Evolutionary conservation across 2,113 vertebrate genomes (phyloP).

Genomic region (human): GRCh38 chr3:152342001-152342500

Average conservation of each 20-base stretch:
- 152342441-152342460: background rate
- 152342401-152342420: slow-evolving; percentile 9
- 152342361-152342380: slow-evolving; percentile 11
- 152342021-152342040: background rate
- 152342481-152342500: slow-evolving; percentile 21
- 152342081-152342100: background rate
- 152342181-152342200: background rate
- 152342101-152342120: background rate
- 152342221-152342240: background rate
- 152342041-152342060: background rate
- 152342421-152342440: background rate
- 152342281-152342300: background rate
- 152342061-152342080: background rate
- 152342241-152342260: too few species aligned
- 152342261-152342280: fast-evolving
- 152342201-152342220: background rate
- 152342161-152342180: background rate
- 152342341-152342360: background rate
- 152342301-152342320: background rate
- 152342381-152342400: slow-evolving; percentile 56
- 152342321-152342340: background rate
- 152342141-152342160: background rate
- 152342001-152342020: background rate
- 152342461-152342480: background rate
- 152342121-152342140: background rate